Evolutionary conservation across 64 coral and sea anemone species (phyloP).

Genomic region (Actinia tenebrosa): DNA sequence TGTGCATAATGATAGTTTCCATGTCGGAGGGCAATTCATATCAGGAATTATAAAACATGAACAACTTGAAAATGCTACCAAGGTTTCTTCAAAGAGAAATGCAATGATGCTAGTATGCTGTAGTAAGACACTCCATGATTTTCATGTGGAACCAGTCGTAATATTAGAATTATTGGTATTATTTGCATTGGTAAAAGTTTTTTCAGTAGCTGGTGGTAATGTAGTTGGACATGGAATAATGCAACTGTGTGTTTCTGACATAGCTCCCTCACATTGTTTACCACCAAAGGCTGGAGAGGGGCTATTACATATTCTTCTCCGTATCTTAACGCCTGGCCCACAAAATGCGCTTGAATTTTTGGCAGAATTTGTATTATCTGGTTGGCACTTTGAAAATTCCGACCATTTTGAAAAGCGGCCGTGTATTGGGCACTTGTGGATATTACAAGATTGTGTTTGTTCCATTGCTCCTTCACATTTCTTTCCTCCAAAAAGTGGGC

Average conservation of each 20-base stretch:
- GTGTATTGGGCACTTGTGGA: constrained; percentile 36
- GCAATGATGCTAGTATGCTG: too few species aligned
- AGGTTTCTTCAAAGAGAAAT: too few species aligned
- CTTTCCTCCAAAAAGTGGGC: constrained; percentile 52
- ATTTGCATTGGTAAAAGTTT: not conserved
- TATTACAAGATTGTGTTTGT: constrained; percentile 41
- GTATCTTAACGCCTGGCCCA: constrained; percentile 41
- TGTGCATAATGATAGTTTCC: too few species aligned
- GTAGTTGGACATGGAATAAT: constrained; percentile 34
- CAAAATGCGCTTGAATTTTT: not conserved
- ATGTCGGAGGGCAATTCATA: too few species aligned
- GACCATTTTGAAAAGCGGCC: constrained; percentile 46
- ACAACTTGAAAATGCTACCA: too few species aligned
- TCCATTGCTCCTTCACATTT: constrained; percentile 29
- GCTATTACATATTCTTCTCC: constrained; percentile 48
- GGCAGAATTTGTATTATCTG: not conserved
- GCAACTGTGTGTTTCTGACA: constrained; percentile 29
- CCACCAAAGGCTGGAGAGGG: constrained; percentile 54
- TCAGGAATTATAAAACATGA: too few species aligned
- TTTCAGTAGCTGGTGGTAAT: not conserved
- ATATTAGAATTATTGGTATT: not conserved
- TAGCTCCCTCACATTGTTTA: constrained; percentile 34
- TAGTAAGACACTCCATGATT: not conserved
- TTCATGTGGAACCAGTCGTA: not conserved
- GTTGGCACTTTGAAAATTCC: constrained; percentile 18